These are phyloP conservation scores for Anas platyrhynchos DNA, from an alignment of 2,113 vertebrate genomes.

Conservation along the genomic window DNA sequence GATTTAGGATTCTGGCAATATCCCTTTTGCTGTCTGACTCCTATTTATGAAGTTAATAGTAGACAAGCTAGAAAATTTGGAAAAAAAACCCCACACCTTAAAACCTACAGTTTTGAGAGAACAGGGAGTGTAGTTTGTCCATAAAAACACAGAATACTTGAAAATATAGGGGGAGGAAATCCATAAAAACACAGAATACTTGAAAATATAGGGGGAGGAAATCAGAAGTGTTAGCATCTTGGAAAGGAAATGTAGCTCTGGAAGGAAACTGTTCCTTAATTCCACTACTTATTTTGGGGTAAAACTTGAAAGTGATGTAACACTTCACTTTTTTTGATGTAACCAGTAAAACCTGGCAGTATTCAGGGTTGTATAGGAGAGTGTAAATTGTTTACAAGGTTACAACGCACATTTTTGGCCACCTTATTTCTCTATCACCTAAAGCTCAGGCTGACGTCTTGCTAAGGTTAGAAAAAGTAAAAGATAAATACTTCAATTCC, in stretches of 20 bases:
- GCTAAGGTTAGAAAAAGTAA: neutral
- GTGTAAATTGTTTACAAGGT: neutral
- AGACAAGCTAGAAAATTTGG: neutral
- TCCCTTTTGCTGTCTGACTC: neutral
- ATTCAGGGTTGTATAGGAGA: neutral
- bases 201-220: neutral
- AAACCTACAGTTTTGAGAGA: neutral
- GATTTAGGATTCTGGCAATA: neutral
- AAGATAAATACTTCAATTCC: neutral
- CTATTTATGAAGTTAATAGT: neutral
- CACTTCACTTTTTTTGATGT: neutral
- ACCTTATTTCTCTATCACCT: neutral
- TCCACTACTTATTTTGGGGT: neutral
- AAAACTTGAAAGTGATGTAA: neutral
- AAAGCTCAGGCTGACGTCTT: neutral
- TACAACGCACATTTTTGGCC: accelerated
- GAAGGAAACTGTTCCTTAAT: neutral
- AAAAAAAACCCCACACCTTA: neutral
- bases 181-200: neutral
- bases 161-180: neutral
- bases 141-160: neutral
- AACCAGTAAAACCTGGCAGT: neutral
- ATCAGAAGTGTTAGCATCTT: neutral
- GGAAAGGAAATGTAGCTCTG: neutral
- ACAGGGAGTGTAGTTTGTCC: neutral